phyloP scores from a whole-genome alignment of 2,113 vertebrate genomes.

The Narcine bancroftii region DNA sequence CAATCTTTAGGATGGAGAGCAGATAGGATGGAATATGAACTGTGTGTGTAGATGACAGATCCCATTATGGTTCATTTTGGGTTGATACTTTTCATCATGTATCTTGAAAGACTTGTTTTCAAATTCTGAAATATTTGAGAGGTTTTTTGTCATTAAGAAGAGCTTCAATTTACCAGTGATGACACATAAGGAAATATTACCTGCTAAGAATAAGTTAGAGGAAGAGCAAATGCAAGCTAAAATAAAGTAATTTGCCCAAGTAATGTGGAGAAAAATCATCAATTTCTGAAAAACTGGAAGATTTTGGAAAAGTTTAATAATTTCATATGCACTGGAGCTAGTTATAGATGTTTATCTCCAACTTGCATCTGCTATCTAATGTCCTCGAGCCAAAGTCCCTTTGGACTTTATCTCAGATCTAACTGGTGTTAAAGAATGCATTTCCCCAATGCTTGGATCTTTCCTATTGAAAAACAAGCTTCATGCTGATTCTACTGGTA shows the following conservation, averaged over 20 bases:
- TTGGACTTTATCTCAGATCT: no score
- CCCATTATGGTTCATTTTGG: no score
- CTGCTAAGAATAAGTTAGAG: not conserved
- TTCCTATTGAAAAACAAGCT: no score
- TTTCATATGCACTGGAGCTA: not conserved
- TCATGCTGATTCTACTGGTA: no score
- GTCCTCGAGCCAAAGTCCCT: no score
- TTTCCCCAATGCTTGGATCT: no score
- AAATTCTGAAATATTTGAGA: not conserved
- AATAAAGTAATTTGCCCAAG: not conserved
- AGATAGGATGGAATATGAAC: no score
- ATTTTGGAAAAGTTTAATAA: not conserved
- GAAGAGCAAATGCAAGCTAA: not conserved
- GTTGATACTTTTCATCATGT: not conserved
- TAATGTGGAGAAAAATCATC: not conserved
- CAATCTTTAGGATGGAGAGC: no score
- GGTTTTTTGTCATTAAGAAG: not conserved
- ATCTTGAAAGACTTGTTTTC: no score
- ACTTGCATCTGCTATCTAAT: not conserved
- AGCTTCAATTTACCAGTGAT: not conserved
- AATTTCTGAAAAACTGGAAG: not conserved
- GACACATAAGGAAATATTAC: not conserved
- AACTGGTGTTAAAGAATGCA: no score
- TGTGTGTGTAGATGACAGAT: no score
- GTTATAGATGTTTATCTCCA: not conserved